Conservation (phyloP, 2,888 invertebrate species). For the Cataglyphis rosenhaueri region DNA sequence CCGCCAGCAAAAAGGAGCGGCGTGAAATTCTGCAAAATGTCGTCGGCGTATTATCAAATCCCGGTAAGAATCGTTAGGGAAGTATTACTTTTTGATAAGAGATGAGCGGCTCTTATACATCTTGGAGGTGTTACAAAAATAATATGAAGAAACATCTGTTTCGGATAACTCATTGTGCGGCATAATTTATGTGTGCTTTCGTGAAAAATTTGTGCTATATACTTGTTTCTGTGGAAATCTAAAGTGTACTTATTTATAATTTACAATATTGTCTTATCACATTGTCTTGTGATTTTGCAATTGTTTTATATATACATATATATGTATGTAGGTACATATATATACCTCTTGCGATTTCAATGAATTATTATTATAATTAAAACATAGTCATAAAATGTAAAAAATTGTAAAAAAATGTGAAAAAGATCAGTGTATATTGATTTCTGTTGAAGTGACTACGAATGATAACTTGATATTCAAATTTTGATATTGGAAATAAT, state of each 20-base stretch:
- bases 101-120: not conserved
- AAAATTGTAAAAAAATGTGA: not conserved
- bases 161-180: not conserved
- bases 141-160: not conserved
- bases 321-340: not conserved
- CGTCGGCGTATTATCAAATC: conserved; percentile 90
- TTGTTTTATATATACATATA: not conserved
- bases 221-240: not conserved
- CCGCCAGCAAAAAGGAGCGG: conserved; percentile 90
- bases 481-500: not conserved
- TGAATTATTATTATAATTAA: conserved; percentile 6
- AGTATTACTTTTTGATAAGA: conserved; percentile 54
- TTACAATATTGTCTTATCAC: conserved; percentile 9
- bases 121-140: not conserved
- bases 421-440: not conserved
- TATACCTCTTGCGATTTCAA: not conserved
- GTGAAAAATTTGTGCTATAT: not conserved
- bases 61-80: conserved; percentile 87
- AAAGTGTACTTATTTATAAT: not conserved
- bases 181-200: not conserved
- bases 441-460: not conserved
- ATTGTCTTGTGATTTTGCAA: conserved; percentile 11
- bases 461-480: not conserved
- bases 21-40: conserved; percentile 90
- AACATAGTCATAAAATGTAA: not conserved